Evolutionary conservation across 2,797 vertebrate species (phyloP).

Genomic region (Oophaga sylvatica): DNA sequence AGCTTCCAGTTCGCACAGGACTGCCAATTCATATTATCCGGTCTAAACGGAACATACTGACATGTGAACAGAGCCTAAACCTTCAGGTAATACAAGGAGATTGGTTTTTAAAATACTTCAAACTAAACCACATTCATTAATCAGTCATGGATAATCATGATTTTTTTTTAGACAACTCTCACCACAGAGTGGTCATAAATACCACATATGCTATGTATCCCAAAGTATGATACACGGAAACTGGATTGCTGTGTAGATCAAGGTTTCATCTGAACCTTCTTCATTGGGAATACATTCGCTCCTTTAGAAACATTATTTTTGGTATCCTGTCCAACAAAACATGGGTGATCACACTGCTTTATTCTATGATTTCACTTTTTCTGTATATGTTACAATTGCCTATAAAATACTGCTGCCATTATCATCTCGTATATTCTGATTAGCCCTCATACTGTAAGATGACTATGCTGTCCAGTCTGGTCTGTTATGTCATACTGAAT

Average conservation of each 20-base stretch:
- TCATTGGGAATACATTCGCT: background rate
- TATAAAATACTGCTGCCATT: background rate
- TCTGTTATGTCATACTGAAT: background rate
- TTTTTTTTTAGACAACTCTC: background rate
- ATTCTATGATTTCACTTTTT: background rate
- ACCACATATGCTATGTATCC: background rate
- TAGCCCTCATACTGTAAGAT: background rate
- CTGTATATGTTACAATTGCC: background rate
- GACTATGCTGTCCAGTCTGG: background rate
- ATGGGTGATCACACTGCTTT: too few relatives aligned
- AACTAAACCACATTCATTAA: too few relatives aligned
- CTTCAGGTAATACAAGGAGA: too few relatives aligned
- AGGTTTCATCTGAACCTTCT: background rate
- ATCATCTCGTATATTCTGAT: background rate
- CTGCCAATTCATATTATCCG: too few relatives aligned
- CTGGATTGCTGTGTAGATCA: background rate
- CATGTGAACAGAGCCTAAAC: too few relatives aligned
- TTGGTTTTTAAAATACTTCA: too few relatives aligned
- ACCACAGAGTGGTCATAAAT: background rate
- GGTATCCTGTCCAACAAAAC: background rate
- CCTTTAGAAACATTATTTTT: background rate
- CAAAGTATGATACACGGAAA: background rate
- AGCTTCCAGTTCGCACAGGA: too few relatives aligned
- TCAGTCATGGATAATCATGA: background rate
- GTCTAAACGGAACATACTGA: too few relatives aligned